These are phyloP conservation scores for Neolamprologus toae DNA, from an alignment of 2,113 vertebrate species.

Conservation along the genomic window DNA sequence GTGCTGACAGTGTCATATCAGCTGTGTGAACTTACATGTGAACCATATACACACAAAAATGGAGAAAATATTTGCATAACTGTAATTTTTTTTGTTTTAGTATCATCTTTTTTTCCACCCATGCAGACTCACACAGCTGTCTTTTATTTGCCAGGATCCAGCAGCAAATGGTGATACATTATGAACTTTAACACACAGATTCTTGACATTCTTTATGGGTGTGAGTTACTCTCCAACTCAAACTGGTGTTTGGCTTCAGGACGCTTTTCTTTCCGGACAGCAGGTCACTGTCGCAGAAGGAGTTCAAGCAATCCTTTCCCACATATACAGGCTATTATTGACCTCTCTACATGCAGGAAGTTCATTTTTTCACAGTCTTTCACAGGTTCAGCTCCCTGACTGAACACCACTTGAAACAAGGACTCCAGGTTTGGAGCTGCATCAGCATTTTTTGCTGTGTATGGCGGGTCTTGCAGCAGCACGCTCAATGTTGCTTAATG, in stretches of 20 bases:
- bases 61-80: background rate
- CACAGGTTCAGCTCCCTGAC: background rate
- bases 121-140: conserved; percentile 36
- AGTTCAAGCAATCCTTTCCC: background rate
- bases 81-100: background rate
- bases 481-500: conserved; percentile 24
- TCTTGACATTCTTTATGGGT: conserved; percentile 64
- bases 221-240: conserved; percentile 40
- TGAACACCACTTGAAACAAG: background rate
- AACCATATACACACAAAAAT: background rate
- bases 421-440: background rate
- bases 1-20: background rate
- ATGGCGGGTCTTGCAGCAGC: conserved; percentile 39
- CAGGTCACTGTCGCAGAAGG: conserved; percentile 33
- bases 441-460: conserved; percentile 38
- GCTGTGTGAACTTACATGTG: background rate
- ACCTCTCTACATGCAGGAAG: background rate
- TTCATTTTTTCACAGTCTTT: background rate
- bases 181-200: conserved; percentile 67
- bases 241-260: background rate
- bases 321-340: conserved; percentile 7
- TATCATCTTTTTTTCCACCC: background rate
- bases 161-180: conserved; percentile 52
- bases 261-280: conserved; percentile 2
- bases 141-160: conserved; percentile 60